These are phyloP conservation scores for Schizopygopsis malacanthus DNA, from an alignment of 2,797 vertebrate genomes.

Conservation along the genomic window DNA sequence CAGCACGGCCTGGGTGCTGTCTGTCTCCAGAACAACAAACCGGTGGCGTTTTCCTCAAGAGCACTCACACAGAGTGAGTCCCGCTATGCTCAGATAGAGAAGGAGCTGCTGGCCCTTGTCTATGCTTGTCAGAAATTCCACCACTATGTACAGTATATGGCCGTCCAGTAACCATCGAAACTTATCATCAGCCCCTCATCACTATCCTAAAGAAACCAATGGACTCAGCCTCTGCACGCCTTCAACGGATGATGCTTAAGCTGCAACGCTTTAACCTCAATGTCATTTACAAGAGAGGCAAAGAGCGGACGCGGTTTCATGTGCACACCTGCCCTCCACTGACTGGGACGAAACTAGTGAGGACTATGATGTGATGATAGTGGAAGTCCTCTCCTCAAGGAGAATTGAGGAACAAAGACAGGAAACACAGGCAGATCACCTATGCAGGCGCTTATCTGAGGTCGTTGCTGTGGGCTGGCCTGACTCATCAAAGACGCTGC, in stretches of 20 bases:
- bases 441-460: neutral
- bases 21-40: no score
- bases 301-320: constrained; percentile 14
- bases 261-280: constrained; percentile 27
- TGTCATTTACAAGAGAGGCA: neutral
- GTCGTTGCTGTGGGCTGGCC: neutral
- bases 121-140: no score
- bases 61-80: no score
- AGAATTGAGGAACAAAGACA: constrained; percentile 14
- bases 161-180: no score
- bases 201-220: constrained; percentile 37
- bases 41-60: no score
- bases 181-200: neutral
- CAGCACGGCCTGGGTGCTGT: no score
- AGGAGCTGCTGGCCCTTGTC: no score
- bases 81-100: no score
- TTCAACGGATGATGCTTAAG: constrained; percentile 44
- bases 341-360: constrained; percentile 21
- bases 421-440: neutral
- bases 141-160: no score
- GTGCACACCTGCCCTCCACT: constrained; percentile 43
- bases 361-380: constrained; percentile 22
- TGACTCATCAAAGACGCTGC: constrained; percentile 13
- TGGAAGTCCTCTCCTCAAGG: constrained; percentile 22
- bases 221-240: constrained; percentile 28